Evolutionary conservation across 2,888 invertebrate genomes (phyloP), one percentile per base, ranked within the genome.

Genomic region (Unio delphinus): DNA sequence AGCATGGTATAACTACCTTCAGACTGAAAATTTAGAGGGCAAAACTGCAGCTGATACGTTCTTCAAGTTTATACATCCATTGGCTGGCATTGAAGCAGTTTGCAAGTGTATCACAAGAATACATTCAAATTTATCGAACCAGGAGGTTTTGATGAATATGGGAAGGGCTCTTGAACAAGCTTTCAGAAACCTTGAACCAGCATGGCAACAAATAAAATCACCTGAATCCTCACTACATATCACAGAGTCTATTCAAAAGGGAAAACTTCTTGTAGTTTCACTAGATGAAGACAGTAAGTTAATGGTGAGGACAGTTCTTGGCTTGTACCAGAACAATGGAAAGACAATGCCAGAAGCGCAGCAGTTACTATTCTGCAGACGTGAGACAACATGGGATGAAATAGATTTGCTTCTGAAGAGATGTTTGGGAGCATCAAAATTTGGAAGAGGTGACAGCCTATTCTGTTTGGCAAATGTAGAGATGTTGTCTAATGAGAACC

Each of bases 381-480:
- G n/a, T n/a, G n/a, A n/a, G n/a, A n/a, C n/a, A n/a, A n/a, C n/a
- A n/a, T n/a, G 74, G 74, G 72, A 75, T 67, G 80, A 83, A 60
- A 61, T 82, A 11, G 66, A 73, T 11, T 64, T 82, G 17, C 59
- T 82, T 11, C 26, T 83, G 5, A 60, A 66, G 20, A 45, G 81
- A 30, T 82, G 82, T 72, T n/a, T 74, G 3, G 69, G 70, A 18
- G 56, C 72, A 55, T 18, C 30, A 4, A 17, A 45, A 11, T 67
- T 67, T 30, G 66, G 56, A 55, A 61, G 64, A 30, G 30, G 45
- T 0, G 26, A 28, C 5, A 56, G 61, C 18, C 62, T 82, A 2
- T 83, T 71, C 58, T 79, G 80, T 60, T 67, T 83, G 26, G 80
- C 76, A n/a, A 73, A 79, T 69, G 74, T 81, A 17, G 81, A 83